These are phyloP conservation scores for Ciconia nigra DNA, from an alignment of 2,797 vertebrate genomes.

Conservation along the genomic window DNA sequence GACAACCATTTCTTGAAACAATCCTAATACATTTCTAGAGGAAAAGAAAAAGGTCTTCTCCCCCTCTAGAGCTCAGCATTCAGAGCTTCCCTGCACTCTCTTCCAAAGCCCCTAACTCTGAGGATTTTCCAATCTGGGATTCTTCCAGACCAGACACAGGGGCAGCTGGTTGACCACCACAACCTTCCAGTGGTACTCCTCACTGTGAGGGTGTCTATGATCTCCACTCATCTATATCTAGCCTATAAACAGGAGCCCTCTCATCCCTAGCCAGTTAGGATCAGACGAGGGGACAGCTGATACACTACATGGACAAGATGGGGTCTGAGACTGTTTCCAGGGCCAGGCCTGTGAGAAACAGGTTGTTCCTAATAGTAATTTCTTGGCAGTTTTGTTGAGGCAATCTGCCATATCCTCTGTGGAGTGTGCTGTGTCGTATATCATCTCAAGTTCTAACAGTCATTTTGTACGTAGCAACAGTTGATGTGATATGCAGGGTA, in stretches of 20 bases:
- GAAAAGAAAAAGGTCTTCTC: background rate
- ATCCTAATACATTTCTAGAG: background rate
- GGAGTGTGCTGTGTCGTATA: background rate
- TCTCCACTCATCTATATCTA: background rate
- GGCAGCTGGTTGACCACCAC: background rate
- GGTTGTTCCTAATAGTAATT: background rate
- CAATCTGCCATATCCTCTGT: background rate
- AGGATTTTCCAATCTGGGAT: background rate
- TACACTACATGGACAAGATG: background rate
- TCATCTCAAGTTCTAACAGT: background rate
- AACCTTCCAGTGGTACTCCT: background rate
- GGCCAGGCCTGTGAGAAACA: background rate
- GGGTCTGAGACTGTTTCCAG: background rate
- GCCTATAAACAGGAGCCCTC: background rate
- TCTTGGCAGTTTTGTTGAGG: background rate
- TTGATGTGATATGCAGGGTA: background rate
- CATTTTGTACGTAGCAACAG: background rate
- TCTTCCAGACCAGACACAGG: background rate
- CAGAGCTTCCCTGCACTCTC: background rate
- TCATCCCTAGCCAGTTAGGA: background rate
- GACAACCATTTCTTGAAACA: background rate
- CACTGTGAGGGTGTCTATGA: background rate
- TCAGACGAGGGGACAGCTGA: background rate
- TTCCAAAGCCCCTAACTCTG: background rate
- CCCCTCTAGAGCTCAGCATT: background rate